These are phyloP conservation scores for Exaiptasia diaphana DNA, from an alignment of 64 coral and sea anemone species.

Conservation along the genomic window DNA sequence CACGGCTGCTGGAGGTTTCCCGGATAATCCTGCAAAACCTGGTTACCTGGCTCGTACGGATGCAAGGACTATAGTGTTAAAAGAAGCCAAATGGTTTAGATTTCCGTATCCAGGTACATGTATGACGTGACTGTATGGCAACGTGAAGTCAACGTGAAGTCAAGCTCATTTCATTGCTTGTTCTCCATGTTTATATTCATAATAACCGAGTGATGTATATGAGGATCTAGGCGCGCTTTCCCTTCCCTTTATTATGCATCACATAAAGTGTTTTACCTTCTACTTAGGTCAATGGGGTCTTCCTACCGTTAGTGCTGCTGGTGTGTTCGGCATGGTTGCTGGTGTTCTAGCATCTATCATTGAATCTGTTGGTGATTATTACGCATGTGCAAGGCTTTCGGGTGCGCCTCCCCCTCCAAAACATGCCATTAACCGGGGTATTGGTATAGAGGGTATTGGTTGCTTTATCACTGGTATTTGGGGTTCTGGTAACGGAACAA, in stretches of 20 bases:
- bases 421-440: conserved; percentile 50
- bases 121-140: neutral
- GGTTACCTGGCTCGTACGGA: conserved; percentile 60
- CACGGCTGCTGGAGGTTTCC: conserved; percentile 54
- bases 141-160: neutral
- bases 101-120: conserved; percentile 70
- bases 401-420: conserved; percentile 36
- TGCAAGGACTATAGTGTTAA: conserved; percentile 6
- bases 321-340: conserved; percentile 44
- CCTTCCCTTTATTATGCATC: neutral
- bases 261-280: neutral
- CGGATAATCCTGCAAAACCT: conserved; percentile 4
- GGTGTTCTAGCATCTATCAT: conserved; percentile 47
- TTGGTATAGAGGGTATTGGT: conserved; percentile 27
- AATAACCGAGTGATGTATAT: neutral
- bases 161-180: neutral
- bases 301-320: conserved; percentile 39
- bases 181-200: neutral
- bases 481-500: conserved; percentile 35
- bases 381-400: conserved; percentile 46
- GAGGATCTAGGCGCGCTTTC: neutral
- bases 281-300: conserved; percentile 51
- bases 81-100: conserved; percentile 70
- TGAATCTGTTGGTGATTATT: conserved; percentile 52
- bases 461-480: conserved; percentile 15